Evolutionary conservation across 2,113 vertebrate species (phyloP).

Genomic region (Hydrochoerus hydrochaeris): DNA sequence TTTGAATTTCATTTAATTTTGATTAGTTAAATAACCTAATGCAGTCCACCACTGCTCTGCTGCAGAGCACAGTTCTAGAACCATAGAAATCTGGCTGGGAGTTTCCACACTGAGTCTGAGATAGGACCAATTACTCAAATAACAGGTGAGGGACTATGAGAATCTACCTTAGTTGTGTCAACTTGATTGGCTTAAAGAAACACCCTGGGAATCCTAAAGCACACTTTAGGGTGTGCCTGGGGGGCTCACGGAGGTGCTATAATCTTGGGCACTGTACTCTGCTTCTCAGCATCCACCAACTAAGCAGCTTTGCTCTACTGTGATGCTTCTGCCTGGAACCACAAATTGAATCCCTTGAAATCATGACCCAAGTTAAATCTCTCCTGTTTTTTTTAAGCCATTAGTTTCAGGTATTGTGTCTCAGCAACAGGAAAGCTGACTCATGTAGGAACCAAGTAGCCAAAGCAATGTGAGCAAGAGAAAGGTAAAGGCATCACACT

Average conservation of each 20-base stretch:
- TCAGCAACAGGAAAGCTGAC: neutral
- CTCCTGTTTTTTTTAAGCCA: neutral
- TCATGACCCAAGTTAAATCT: neutral
- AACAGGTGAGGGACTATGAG: neutral
- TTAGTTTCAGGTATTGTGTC: neutral
- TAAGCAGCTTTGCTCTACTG: neutral
- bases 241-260: neutral
- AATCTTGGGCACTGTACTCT: neutral
- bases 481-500: neutral
- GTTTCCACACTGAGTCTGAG: neutral
- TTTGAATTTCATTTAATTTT: conserved; percentile 39
- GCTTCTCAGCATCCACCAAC: neutral
- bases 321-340: neutral
- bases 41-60: neutral
- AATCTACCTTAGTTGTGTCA: neutral
- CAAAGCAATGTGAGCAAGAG: neutral
- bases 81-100: neutral
- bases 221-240: neutral
- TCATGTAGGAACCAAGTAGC: neutral
- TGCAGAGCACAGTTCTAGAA: neutral
- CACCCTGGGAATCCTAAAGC: neutral
- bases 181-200: neutral
- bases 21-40: neutral
- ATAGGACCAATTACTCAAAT: neutral
- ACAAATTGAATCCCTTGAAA: neutral